Base-by-base conservation (phyloP, 2,888 invertebrate genomes). In the Muscina levida region DNA sequence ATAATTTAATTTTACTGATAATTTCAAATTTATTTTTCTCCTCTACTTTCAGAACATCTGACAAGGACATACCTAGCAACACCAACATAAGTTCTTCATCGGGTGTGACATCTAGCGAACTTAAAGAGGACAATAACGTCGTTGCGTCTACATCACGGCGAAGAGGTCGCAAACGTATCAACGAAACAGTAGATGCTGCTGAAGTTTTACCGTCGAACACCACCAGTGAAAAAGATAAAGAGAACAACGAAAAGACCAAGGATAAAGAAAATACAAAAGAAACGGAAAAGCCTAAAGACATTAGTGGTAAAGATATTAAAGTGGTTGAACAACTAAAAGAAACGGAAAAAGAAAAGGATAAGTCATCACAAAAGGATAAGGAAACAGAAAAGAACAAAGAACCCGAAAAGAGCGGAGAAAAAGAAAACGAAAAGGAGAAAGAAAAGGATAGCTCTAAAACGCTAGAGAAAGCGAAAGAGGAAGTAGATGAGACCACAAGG, bases 131-230 rank as follows among this genome's bases (percentile, higher is more conserved):
- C 13, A 17, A 59, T 17, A 22, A 67, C 8, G 67, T 72, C 2
- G n/a, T 44, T 0, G 19, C 48, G 13, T 17, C 17, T 37, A 74
- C 85, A 5, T 84, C 86, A 5, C 86, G 87, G 4, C 84, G 84
- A 31, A 85, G 89, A n/a, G 83, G 83, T 15, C 84, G 87, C 24
- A 85, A 84, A 71, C 84, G 86, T 31, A 83, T 85, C 53, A 82
- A 76, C 0, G 87, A 88, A 72, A 71, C 71, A 42, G 71, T 75
- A 39, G 70, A 70, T 2, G 84, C 84, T 13, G 42, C 72, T 10
- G 67, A 77, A n/a, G 19, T 26, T 46, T 62, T 31, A 74, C 83
- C 26, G 73, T 83, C 11, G 1, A 66, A 57, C 26, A 67, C 15
- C 31, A 51, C 48, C 46, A 67, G 48, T 15, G 46, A 31, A 17